Conservation (phyloP, 2,888 invertebrate species). For the Salticus scenicus region DNA sequence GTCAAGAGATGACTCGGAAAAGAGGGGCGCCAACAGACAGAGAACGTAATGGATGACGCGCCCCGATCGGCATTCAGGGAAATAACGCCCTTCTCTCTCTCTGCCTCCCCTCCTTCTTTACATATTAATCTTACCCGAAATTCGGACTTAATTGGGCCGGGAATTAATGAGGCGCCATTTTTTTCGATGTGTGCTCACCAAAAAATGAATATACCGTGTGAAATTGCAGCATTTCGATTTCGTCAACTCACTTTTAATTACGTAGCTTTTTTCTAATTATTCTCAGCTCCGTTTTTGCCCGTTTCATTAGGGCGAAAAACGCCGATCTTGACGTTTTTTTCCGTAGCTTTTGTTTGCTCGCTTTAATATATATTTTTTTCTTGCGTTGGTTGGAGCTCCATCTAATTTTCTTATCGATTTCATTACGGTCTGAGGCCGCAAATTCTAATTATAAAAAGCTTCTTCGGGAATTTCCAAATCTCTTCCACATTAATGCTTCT, state of each 20-base stretch:
- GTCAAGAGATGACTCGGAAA: conserved; percentile 42
- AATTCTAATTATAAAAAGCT: conserved; percentile 54
- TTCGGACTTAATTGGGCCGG: conserved; percentile 45
- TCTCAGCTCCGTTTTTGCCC: conserved; percentile 17
- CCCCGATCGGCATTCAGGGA: conserved; percentile 47
- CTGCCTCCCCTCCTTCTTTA: conserved; percentile 36
- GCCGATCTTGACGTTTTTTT: conserved; percentile 32
- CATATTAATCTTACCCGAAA: conserved; percentile 66
- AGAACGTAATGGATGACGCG: conserved; percentile 54
- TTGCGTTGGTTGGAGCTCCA: conserved; percentile 16
- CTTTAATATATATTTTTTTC: conserved; percentile 15
- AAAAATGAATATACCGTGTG: conserved; percentile 44
- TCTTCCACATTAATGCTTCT: conserved; percentile 54
- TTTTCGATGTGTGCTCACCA: conserved; percentile 44
- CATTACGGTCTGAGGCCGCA: conserved; percentile 44
- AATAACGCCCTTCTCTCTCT: conserved; percentile 10
- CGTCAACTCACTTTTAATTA: conserved; percentile 65
- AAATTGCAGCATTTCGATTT: conserved; percentile 63
- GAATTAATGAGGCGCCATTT: conserved; percentile 42
- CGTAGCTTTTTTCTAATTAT: conserved; percentile 52
- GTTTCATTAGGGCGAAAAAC: conserved; percentile 5
- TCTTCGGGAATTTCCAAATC: conserved; percentile 28
- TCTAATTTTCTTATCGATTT: conserved; percentile 70
- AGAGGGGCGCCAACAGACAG: conserved; percentile 9
- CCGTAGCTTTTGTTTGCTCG: conserved; percentile 42